Evolutionary conservation across 2,113 vertebrate genomes (phyloP).

Genomic region (Atractosteus spatula): DNA sequence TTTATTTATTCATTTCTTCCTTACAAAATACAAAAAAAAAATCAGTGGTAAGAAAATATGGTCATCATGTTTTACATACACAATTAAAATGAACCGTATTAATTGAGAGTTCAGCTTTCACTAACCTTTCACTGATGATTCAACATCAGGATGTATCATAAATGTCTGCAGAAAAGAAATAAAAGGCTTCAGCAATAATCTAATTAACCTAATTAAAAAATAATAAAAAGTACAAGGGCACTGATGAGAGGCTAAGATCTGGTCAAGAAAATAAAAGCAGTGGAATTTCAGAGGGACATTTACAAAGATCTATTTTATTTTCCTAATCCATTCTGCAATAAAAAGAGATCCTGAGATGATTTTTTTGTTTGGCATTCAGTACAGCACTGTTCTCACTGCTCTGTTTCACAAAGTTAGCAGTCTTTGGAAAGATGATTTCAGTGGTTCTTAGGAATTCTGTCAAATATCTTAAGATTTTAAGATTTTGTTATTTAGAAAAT

Average conservation of each 20-base stretch:
- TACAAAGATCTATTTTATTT: neutral
- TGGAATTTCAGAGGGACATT: neutral
- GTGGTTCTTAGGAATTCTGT: too few relatives aligned
- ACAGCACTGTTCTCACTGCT: too few relatives aligned
- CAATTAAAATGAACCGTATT: slow-evolving; percentile 23
- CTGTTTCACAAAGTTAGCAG: too few relatives aligned
- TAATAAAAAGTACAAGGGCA: slow-evolving; percentile 13
- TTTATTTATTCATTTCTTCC: slow-evolving; percentile 22
- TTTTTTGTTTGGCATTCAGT: too few relatives aligned
- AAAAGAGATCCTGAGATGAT: too few relatives aligned
- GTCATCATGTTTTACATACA: slow-evolving; percentile 24
- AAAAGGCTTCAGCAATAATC: neutral
- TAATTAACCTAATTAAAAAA: neutral
- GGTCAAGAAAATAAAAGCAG: slow-evolving; percentile 15
- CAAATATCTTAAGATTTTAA: too few relatives aligned
- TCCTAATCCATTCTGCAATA: too few relatives aligned
- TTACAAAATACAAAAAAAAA: slow-evolving; percentile 26
- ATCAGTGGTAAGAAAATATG: slow-evolving; percentile 25
- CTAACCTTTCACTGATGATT: slow-evolving; percentile 9
- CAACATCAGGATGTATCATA: slow-evolving; percentile 1
- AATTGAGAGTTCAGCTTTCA: slow-evolving; percentile 19
- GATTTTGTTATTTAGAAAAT: too few relatives aligned
- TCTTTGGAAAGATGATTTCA: too few relatives aligned
- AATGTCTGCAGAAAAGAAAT: slow-evolving; percentile 2
- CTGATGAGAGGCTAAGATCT: slow-evolving; percentile 12